A percentile compares a stretch with the other conserved stretches of the same genome.
These are phyloP conservation scores for Cheilosia grossa DNA, from an alignment of 2,888 invertebrate species.

Conservation along the genomic window DNA sequence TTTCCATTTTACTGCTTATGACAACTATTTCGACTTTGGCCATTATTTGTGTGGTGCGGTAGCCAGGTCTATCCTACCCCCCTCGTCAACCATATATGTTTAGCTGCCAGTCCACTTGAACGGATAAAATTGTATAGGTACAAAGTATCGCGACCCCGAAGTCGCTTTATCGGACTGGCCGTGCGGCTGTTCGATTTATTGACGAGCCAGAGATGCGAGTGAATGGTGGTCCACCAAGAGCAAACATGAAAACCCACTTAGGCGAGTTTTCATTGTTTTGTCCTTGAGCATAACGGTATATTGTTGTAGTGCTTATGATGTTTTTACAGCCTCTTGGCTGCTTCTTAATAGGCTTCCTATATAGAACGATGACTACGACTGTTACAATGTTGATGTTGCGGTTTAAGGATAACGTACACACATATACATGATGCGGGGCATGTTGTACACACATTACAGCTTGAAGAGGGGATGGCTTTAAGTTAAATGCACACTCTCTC, in stretches of 20 bases:
- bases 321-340: conserved; percentile 51
- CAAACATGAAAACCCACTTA: conserved; percentile 71
- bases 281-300: conserved; percentile 24
- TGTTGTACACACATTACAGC: not conserved
- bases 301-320: conserved; percentile 42
- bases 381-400: conserved; percentile 26
- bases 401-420: conserved; percentile 7
- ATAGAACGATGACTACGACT: conserved; percentile 32
- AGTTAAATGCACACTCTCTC: not conserved
- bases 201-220: conserved; percentile 24
- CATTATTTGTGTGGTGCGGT: conserved; percentile 29
- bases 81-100: not conserved
- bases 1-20: conserved; percentile 56
- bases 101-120: not conserved
- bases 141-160: conserved; percentile 59
- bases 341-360: conserved; percentile 53
- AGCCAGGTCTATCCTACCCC: conserved; percentile 18
- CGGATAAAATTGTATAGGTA: conserved; percentile 28
- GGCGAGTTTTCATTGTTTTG: conserved; percentile 43
- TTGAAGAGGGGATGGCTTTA: too few species aligned
- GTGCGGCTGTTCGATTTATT: conserved; percentile 50
- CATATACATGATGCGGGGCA: not conserved
- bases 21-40: conserved; percentile 60
- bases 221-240: conserved; percentile 39
- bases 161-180: conserved; percentile 41